A percentile compares a stretch with the other conserved stretches of the same genome.
phyloP scores from a whole-genome alignment of 1,140 invertebrate species.

The Scaptomyza graminum region DNA sequence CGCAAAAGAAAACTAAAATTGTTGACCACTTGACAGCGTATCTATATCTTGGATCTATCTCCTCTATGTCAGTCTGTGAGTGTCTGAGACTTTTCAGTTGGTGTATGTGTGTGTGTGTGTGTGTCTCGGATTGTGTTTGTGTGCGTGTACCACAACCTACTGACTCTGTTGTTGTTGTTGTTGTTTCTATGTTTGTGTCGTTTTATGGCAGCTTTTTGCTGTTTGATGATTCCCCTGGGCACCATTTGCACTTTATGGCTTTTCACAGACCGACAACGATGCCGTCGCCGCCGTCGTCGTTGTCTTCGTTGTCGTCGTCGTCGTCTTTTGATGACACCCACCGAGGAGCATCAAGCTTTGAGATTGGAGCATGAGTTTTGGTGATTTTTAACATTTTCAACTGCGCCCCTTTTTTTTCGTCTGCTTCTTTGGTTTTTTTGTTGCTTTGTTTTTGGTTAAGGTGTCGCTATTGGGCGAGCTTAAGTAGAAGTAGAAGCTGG shows the following conservation, averaged over 20 bases:
- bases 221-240: slow-evolving; percentile 75
- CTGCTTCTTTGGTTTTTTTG: neutral
- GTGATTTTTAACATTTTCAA: neutral
- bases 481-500: neutral
- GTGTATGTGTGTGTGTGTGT: too few relatives aligned
- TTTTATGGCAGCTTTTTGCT: slow-evolving; percentile 76
- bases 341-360: too few relatives aligned
- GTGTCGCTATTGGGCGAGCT: slow-evolving; percentile 11
- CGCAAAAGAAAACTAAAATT: slow-evolving; percentile 8
- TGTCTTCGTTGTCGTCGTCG: neutral
- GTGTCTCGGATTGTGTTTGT: too few relatives aligned
- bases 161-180: slow-evolving; percentile 14
- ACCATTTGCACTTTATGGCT: slow-evolving; percentile 78
- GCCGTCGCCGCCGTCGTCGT: slow-evolving; percentile 7
- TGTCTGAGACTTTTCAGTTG: neutral
- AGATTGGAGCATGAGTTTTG: too few relatives aligned
- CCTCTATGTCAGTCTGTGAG: neutral
- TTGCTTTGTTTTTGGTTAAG: slow-evolving; percentile 9
- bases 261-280: slow-evolving; percentile 57
- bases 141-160: neutral
- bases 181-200: slow-evolving; percentile 66
- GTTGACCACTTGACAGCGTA: slow-evolving; percentile 67
- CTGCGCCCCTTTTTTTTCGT: neutral
- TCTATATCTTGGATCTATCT: slow-evolving; percentile 51
- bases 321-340: neutral